These are phyloP conservation scores for Hephaestus fuliginosus DNA, from an alignment of 2,797 vertebrate genomes.

Conservation along the genomic window DNA sequence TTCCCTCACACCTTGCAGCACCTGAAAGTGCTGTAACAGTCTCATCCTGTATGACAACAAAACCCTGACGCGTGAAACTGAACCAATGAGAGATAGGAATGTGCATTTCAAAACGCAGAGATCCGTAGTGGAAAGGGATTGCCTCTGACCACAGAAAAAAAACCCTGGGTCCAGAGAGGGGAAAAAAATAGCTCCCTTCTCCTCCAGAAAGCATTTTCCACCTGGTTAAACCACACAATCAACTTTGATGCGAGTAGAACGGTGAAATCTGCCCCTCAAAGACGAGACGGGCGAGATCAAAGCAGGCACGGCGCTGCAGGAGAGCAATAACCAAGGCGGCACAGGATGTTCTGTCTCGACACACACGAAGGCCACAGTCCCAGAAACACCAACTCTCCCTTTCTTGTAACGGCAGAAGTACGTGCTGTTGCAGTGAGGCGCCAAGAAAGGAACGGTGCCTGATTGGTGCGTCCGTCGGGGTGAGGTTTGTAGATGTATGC, in stretches of 20 bases:
- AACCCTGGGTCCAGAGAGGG: constrained; percentile 19
- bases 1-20: constrained; percentile 48
- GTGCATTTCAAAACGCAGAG: constrained; percentile 26
- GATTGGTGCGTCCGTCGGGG: constrained; percentile 5
- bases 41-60: constrained; percentile 46
- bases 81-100: constrained; percentile 15
- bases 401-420: constrained; percentile 7
- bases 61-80: constrained; percentile 32
- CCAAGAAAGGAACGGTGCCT: constrained; percentile 9
- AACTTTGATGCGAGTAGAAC: constrained; percentile 48
- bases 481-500: constrained; percentile 34
- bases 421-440: constrained; percentile 20
- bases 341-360: constrained; percentile 59
- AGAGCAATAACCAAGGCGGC: constrained; percentile 55
- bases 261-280: constrained; percentile 63
- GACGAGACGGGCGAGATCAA: constrained; percentile 65
- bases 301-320: constrained; percentile 53
- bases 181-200: constrained; percentile 45
- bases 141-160: constrained; percentile 14
- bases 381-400: constrained; percentile 23
- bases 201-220: constrained; percentile 65
- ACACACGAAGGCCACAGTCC: constrained; percentile 38
- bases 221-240: constrained; percentile 67
- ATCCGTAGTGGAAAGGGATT: constrained; percentile 28
- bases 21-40: constrained; percentile 47